Conservation (phyloP, 2,113 vertebrate genomes). For the Bungarus multicinctus region DNA sequence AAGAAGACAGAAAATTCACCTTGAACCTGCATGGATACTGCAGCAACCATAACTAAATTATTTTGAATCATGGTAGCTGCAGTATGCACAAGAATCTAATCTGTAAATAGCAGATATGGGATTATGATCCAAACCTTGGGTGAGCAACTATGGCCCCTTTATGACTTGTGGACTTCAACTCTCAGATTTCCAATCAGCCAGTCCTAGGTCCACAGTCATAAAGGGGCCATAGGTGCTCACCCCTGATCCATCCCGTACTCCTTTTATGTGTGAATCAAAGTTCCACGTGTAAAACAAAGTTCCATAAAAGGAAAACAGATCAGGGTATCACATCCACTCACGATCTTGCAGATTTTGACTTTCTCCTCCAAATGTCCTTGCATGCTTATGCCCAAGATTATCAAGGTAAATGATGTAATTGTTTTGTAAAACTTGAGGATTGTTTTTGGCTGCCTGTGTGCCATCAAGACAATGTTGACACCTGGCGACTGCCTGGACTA, state of each 20-base stretch:
- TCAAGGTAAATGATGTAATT: not conserved
- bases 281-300: not conserved
- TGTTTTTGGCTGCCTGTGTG: not conserved
- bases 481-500: not conserved
- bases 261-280: not conserved
- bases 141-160: not conserved
- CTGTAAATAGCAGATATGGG: not conserved
- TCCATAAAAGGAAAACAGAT: not conserved
- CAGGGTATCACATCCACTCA: not conserved
- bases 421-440: not conserved
- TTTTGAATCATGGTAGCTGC: not conserved
- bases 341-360: not conserved
- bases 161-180: not conserved
- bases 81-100: not conserved
- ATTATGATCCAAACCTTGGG: not conserved
- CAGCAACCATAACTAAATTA: not conserved
- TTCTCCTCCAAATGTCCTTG: not conserved
- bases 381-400: not conserved
- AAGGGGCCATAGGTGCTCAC: not conserved
- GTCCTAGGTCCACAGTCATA: not conserved
- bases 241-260: not conserved
- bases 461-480: not conserved
- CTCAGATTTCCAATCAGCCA: not conserved
- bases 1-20: not conserved
- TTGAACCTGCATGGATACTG: not conserved